Evolutionary conservation across 1,140 invertebrate species (phyloP), one percentile per base, ranked within the genome.

Genomic region (Physella acuta): DNA sequence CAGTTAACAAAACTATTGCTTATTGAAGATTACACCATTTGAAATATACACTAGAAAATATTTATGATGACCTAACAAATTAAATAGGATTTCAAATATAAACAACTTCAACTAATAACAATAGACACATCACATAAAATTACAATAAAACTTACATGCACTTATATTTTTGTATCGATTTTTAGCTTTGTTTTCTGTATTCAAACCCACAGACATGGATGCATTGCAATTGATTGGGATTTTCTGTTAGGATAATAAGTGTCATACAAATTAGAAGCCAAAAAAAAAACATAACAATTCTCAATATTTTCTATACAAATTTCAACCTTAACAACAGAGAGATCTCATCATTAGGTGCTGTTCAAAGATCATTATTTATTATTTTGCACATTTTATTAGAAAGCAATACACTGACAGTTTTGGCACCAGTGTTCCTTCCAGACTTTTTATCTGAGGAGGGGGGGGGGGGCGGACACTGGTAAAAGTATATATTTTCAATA

Each of bases 121-220:
- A 44, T 44, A 11, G 39, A 44, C 20, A 44, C 20, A 11, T 44
- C 20, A 44, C 20, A 20, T 20, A 55, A 26, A 11, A 36, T 36
- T 31, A 56, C 53, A 37, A 33, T 55, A 14, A 8, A 34, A 36
- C 58, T 60, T 36, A 60, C 58, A 60, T 36, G 58, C 58, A 60
- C 30, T 33, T 34, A 60, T 60, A n/a, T 60, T 60, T 33, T 60
- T 60, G 58, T 60, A 60, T 4, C 58, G 4, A 34, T 60, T 60
- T 34, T 60, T 60, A 34, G 33, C 24, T 33, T 60, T 60, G 58
- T 60, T 60, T 24, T 60, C 58, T 20, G 5, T 3, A n/a, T 34
- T 60, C 5, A 36, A 34, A 20, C 58, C 58, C 1, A 16, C 58
- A 36, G 16, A 17, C 30, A 36, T 36, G 8, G 58, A 34, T 8